Evolutionary conservation across 2,113 vertebrate species (phyloP).

Genomic region (Ptyas mucosa): DNA sequence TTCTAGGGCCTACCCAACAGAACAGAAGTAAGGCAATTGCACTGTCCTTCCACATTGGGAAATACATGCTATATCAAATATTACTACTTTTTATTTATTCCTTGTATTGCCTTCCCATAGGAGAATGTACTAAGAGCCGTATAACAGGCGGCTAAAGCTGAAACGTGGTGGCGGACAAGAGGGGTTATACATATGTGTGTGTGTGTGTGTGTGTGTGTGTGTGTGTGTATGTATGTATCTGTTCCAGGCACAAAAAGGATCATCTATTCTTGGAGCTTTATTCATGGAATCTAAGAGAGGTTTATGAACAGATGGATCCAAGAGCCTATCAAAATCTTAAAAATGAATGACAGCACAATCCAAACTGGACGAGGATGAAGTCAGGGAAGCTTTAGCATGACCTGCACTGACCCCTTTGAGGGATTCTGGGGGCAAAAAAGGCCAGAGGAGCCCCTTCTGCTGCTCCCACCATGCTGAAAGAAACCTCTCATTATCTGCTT

Average conservation of each 20-base stretch:
- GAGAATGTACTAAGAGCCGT: neutral
- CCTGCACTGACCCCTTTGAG: constrained; percentile 9
- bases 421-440: constrained; percentile 2
- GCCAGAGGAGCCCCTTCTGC: constrained; percentile 8
- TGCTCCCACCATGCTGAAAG: neutral
- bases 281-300: neutral
- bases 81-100: neutral
- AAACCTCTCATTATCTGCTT: constrained; percentile 25
- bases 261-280: neutral
- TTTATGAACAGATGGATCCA: neutral
- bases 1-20: neutral
- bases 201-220: too few relatives aligned
- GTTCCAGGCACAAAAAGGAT: neutral
- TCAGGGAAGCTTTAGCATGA: neutral
- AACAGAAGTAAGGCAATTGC: neutral
- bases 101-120: neutral
- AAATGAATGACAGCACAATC: constrained; percentile 3
- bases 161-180: too few relatives aligned
- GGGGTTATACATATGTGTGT: too few relatives aligned
- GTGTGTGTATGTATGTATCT: too few relatives aligned
- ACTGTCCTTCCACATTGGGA: neutral
- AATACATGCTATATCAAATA: neutral
- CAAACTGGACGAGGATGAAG: neutral
- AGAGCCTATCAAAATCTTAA: neutral
- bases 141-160: too few relatives aligned